A percentile compares a stretch with the other conserved stretches of the same genome.
These are phyloP conservation scores for Lanius collurio DNA, from an alignment of 2,113 vertebrate species.

Conservation along the genomic window DNA sequence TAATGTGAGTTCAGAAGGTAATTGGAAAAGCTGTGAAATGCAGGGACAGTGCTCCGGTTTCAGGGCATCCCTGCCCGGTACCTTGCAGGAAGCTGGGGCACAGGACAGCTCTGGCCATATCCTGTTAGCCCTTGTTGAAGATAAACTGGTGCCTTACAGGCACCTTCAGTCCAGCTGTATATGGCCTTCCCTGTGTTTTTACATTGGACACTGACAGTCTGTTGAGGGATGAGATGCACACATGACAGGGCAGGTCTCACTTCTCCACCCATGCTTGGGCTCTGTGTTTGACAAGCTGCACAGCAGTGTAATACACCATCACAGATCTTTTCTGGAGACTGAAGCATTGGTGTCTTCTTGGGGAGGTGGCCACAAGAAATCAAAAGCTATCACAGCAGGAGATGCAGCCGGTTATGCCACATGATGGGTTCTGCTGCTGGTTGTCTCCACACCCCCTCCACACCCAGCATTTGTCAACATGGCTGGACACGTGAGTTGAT, in stretches of 20 bases:
- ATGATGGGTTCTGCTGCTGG: not conserved
- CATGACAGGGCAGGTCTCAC: not conserved
- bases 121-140: not conserved
- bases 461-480: not conserved
- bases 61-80: not conserved
- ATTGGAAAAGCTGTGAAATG: not conserved
- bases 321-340: not conserved
- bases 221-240: not conserved
- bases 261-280: not conserved
- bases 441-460: not conserved
- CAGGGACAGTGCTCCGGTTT: not conserved
- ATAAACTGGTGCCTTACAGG: not conserved
- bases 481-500: accelerated
- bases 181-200: not conserved
- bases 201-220: not conserved
- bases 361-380: not conserved
- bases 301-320: accelerated
- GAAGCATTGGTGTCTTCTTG: not conserved
- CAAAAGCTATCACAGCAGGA: not conserved
- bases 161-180: not conserved
- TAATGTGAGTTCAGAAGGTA: not conserved
- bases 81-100: not conserved
- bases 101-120: accelerated
- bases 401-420: not conserved
- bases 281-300: not conserved